Percentiles rank a stretch among this genome's conserved stretches.
Conservation (phyloP, 1,140 invertebrate genomes). For the Ips nitidus region DNA sequence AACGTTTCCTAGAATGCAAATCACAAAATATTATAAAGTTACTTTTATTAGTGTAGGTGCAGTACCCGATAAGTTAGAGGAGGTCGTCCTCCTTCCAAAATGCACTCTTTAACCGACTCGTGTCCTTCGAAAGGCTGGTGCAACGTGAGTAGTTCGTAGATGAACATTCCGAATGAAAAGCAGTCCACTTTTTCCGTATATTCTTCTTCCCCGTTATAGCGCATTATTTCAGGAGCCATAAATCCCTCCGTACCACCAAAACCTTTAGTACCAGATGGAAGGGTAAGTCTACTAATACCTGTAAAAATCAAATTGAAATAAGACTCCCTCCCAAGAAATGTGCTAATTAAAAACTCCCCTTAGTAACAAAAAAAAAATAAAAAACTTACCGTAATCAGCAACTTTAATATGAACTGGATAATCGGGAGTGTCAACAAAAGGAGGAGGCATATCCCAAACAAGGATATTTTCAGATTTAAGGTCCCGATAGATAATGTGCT, state of each 20-base stretch:
- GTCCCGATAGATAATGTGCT: slow-evolving; percentile 94
- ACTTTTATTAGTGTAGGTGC: neutral
- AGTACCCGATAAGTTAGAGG: slow-evolving; percentile 76
- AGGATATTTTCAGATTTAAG: slow-evolving; percentile 98
- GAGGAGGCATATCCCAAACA: slow-evolving; percentile 89
- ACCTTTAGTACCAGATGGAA: slow-evolving; percentile 92
- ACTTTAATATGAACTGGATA: slow-evolving; percentile 85
- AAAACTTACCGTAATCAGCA: slow-evolving; percentile 83
- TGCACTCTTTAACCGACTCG: slow-evolving; percentile 94
- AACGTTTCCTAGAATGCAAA: slow-evolving; percentile 61
- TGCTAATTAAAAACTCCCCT: too few relatives aligned
- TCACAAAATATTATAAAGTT: neutral
- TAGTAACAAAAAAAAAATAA: slow-evolving; percentile 12
- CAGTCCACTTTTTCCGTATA: slow-evolving; percentile 99
- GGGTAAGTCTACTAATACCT: slow-evolving; percentile 84
- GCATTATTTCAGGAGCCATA: slow-evolving; percentile 98
- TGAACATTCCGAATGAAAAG: slow-evolving; percentile 99
- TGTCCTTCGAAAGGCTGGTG: slow-evolving; percentile 94
- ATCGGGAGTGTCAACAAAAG: slow-evolving; percentile 65
- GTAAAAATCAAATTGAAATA: slow-evolving; percentile 29
- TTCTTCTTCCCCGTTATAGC: slow-evolving; percentile 97
- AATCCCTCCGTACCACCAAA: slow-evolving; percentile 98
- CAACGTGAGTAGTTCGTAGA: slow-evolving; percentile 93
- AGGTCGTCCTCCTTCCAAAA: slow-evolving; percentile 91
- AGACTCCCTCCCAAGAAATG: neutral